Conservation (phyloP, 2,113 vertebrate genomes). For the Cavia porcellus region DNA sequence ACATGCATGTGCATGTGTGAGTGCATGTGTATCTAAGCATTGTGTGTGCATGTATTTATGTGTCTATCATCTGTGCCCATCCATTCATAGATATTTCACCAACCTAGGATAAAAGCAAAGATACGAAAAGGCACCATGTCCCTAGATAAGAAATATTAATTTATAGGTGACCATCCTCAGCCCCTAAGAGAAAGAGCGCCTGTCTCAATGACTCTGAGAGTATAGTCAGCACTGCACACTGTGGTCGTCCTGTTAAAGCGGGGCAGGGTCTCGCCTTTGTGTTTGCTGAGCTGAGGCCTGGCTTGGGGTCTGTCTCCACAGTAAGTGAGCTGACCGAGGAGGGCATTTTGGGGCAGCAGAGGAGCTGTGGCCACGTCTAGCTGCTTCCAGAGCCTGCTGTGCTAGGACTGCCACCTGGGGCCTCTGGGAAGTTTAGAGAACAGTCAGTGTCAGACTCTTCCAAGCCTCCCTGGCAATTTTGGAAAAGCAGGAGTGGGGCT, state of each 20-base stretch:
- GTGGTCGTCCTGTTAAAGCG: conserved; percentile 91
- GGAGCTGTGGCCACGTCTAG: conserved; percentile 91
- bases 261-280: conserved; percentile 92
- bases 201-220: conserved; percentile 78
- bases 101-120: conserved; percentile 49
- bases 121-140: neutral
- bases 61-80: neutral
- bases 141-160: conserved; percentile 77
- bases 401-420: conserved; percentile 88
- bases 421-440: conserved; percentile 92
- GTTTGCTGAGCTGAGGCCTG: conserved; percentile 90
- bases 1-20: neutral
- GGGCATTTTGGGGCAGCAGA: conserved; percentile 88
- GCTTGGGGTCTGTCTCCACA: conserved; percentile 92
- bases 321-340: conserved; percentile 90
- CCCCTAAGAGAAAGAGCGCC: conserved; percentile 76
- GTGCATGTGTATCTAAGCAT: neutral
- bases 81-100: neutral
- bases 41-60: too few species aligned
- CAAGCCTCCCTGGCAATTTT: conserved; percentile 87
- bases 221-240: conserved; percentile 86
- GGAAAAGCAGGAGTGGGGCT: conserved; percentile 92
- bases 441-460: conserved; percentile 85
- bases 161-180: conserved; percentile 77
- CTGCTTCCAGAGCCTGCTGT: conserved; percentile 92